Percentiles rank a stretch among this genome's conserved stretches.
These are phyloP conservation scores for Corvus hawaiiensis DNA, from an alignment of 2,113 vertebrate genomes.

Conservation along the genomic window DNA sequence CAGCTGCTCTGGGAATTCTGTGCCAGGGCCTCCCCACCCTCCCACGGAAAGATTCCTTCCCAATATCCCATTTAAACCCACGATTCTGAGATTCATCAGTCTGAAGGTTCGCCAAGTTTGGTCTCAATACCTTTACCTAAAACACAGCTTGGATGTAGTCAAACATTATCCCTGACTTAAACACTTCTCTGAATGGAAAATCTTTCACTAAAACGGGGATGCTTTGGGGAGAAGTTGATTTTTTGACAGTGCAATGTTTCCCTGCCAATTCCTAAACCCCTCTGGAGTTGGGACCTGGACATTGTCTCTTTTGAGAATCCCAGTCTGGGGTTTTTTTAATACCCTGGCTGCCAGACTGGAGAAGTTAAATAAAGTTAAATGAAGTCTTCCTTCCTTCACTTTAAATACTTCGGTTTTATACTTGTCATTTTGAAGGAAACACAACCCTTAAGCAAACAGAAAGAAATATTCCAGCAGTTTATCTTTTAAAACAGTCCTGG, in stretches of 20 bases:
- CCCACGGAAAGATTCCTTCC: accelerated
- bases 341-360: not conserved
- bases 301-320: not conserved
- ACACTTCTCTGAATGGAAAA: not conserved
- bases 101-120: not conserved
- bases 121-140: not conserved
- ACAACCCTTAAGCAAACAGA: not conserved
- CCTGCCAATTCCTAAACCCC: not conserved
- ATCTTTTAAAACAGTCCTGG: not conserved
- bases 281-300: not conserved
- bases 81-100: not conserved
- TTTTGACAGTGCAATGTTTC: not conserved
- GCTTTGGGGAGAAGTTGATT: not conserved
- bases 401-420: not conserved
- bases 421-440: not conserved
- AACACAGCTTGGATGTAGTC: not conserved
- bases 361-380: not conserved
- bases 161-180: not conserved
- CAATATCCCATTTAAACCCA: not conserved
- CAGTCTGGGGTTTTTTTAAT: not conserved
- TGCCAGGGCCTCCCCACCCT: not conserved
- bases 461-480: not conserved
- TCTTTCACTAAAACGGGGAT: not conserved
- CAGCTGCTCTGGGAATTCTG: not conserved
- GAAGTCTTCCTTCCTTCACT: not conserved